Evolutionary conservation across 2,888 invertebrate genomes (phyloP).

Genomic region (Leptinotarsa peninsularis): DNA sequence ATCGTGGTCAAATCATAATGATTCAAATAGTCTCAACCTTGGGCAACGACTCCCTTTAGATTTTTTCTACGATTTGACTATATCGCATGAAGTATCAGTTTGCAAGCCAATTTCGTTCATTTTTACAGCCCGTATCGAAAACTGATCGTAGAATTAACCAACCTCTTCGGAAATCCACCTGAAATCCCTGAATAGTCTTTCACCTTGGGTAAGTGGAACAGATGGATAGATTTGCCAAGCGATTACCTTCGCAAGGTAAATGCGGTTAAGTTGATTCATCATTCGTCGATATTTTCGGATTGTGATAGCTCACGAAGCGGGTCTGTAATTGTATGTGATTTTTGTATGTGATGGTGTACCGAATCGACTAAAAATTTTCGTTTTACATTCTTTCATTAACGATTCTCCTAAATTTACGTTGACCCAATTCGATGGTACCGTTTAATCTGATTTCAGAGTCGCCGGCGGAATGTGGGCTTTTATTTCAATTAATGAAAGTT

Average conservation of each 20-base stretch:
- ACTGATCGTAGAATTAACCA: neutral
- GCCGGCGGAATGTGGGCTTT: neutral
- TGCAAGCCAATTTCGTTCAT: neutral
- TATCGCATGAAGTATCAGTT: neutral
- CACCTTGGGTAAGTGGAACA: neutral
- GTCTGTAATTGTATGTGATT: neutral
- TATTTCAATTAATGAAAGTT: neutral
- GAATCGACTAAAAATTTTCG: neutral
- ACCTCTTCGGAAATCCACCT: neutral
- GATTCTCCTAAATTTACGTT: neutral
- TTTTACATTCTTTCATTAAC: slow-evolving; percentile 1
- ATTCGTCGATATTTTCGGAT: slow-evolving; percentile 15
- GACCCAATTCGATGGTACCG: neutral
- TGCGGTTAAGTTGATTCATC: slow-evolving; percentile 14
- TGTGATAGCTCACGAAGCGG: neutral
- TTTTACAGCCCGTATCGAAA: neutral
- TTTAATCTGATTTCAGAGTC: neutral
- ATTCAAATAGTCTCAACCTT: too few species aligned
- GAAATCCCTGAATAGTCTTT: slow-evolving; percentile 10
- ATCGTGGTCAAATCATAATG: too few species aligned
- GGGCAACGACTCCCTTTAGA: too few species aligned
- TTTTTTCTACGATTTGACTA: neutral
- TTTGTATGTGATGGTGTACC: neutral
- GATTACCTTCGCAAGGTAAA: slow-evolving; percentile 4
- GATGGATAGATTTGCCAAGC: neutral